These are phyloP conservation scores for Dreissena polymorpha DNA, from an alignment of 1,140 invertebrate species.

Conservation along the genomic window DNA sequence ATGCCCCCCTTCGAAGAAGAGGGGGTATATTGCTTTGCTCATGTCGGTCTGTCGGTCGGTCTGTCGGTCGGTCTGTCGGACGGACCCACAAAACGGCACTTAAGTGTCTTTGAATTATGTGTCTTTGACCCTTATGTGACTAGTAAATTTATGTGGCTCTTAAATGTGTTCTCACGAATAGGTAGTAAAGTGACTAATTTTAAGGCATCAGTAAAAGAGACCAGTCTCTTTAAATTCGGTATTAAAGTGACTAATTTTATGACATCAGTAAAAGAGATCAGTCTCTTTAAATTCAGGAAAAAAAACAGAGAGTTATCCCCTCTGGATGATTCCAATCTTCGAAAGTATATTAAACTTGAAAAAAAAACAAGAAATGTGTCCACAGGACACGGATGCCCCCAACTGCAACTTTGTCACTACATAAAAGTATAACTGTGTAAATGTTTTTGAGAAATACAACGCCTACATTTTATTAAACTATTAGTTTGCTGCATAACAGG, in stretches of 20 bases:
- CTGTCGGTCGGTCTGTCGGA: too few relatives aligned
- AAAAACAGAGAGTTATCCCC: background rate
- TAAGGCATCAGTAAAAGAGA: background rate
- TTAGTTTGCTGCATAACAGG: too few relatives aligned
- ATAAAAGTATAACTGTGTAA: background rate
- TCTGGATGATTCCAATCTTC: background rate
- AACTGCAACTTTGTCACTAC: background rate
- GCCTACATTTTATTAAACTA: too few relatives aligned
- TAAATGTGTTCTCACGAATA: constrained; percentile 1
- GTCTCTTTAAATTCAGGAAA: background rate
- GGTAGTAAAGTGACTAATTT: constrained; percentile 3
- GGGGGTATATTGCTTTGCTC: too few relatives aligned
- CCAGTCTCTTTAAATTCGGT: background rate
- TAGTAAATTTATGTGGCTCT: background rate
- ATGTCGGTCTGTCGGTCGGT: too few relatives aligned
- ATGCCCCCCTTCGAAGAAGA: too few relatives aligned
- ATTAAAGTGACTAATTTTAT: background rate
- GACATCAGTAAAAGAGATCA: background rate
- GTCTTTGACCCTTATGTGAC: constrained; percentile 8
- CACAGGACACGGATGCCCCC: too few relatives aligned
- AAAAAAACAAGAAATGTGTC: too few relatives aligned
- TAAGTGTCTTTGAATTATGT: too few relatives aligned
- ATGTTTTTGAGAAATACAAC: too few relatives aligned
- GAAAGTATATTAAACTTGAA: background rate
- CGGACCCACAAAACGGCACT: too few relatives aligned